A percentile compares a stretch with the other conserved stretches of the same genome.
Conservation (phyloP, 2,888 invertebrate species). For the Aricia artaxerxes region DNA sequence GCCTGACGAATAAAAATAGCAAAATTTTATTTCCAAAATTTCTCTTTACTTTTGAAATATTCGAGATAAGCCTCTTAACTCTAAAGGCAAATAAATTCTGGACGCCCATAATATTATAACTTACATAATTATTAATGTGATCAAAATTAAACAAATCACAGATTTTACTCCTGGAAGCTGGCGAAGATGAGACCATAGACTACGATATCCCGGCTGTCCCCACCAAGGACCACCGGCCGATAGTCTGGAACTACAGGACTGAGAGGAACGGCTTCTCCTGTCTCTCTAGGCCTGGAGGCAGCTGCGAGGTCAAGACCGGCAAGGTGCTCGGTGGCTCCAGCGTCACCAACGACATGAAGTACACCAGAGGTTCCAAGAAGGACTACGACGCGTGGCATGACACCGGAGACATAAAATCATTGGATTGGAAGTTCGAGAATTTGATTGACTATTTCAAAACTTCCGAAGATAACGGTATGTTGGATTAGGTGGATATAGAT, state of each 20-base stretch:
- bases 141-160: conserved; percentile 38
- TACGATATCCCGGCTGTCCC: conserved; percentile 73
- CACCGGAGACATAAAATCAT: conserved; percentile 57
- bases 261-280: conserved; percentile 71
- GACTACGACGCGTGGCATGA: conserved; percentile 72
- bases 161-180: conserved; percentile 69
- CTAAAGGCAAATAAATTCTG: no score
- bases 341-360: conserved; percentile 74
- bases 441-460: conserved; percentile 69
- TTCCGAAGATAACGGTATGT: conserved; percentile 71
- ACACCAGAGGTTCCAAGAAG: conserved; percentile 66
- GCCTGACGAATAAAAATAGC: not conserved
- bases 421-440: conserved; percentile 72
- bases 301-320: conserved; percentile 69
- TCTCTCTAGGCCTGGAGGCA: conserved; percentile 67
- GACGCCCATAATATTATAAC: not conserved
- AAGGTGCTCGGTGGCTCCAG: conserved; percentile 74
- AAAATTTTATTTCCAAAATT: not conserved
- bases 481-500: not conserved
- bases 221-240: conserved; percentile 63
- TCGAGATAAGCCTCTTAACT: no score
- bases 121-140: conserved; percentile 27
- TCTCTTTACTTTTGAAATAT: not conserved
- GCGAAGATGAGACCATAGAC: conserved; percentile 71
- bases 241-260: conserved; percentile 71